Percentiles rank a stretch among this genome's conserved stretches.
Evolutionary conservation across 2,888 invertebrate species (phyloP).

Genomic region (Sturmia bella): DNA sequence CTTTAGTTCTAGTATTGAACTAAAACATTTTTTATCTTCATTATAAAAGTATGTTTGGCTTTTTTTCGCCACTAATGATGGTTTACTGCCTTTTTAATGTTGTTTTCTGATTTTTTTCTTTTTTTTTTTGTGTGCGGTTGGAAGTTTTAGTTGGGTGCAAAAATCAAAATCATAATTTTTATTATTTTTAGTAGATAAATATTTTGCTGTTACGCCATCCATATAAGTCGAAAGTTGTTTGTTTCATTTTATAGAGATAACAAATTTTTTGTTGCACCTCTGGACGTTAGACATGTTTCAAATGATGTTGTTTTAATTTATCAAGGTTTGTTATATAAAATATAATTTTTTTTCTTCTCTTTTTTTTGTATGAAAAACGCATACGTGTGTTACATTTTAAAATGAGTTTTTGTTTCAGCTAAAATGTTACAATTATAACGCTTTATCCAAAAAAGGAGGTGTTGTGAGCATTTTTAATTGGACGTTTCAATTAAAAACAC

Average conservation of each 20-base stretch:
- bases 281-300: conserved; percentile 36
- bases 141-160: conserved; percentile 29
- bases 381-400: conserved; percentile 42
- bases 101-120: conserved; percentile 23
- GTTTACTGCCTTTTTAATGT: conserved; percentile 51
- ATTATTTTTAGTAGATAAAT: conserved; percentile 22
- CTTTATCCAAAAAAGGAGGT: conserved; percentile 39
- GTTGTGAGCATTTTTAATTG: conserved; percentile 43
- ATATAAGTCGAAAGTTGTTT: conserved; percentile 66
- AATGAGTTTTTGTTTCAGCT: background rate
- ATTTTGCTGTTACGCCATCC: conserved; percentile 59
- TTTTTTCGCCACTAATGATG: conserved; percentile 60
- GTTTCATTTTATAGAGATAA: conserved; percentile 62
- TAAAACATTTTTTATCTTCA: conserved; percentile 5
- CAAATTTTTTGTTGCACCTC: conserved; percentile 65
- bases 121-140: background rate
- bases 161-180: conserved; percentile 59
- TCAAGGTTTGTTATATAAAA: conserved; percentile 32
- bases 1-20: conserved; percentile 25
- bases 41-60: conserved; percentile 41
- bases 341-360: conserved; percentile 5
- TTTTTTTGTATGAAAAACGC: background rate
- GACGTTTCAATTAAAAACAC: conserved; percentile 35
- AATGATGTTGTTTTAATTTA: conserved; percentile 61
- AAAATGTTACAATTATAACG: conserved; percentile 27